Percentiles rank a stretch among this genome's conserved stretches.
Conservation (phyloP, 2,113 vertebrate species). For the Bufo bufo region DNA sequence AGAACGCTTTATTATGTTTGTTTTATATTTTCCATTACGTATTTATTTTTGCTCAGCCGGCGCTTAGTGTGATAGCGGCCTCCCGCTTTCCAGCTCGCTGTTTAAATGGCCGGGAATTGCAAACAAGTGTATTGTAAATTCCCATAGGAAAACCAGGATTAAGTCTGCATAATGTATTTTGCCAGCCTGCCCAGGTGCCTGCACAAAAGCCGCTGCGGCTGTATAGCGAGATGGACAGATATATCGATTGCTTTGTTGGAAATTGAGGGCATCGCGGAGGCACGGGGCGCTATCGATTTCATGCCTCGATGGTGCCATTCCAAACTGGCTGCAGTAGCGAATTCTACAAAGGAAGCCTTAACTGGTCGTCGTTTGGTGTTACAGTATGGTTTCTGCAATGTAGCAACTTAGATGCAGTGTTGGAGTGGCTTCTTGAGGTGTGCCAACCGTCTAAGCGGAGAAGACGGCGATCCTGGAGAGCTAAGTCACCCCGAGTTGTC, state of each 20-base stretch:
- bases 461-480: no score
- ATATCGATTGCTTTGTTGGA: background rate
- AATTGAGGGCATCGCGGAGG: background rate
- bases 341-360: background rate
- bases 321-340: background rate
- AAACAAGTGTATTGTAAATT: background rate
- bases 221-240: background rate
- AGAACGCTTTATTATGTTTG: constrained; percentile 26
- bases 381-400: background rate
- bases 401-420: no score
- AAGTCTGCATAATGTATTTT: background rate
- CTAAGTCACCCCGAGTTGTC: no score
- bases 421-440: no score
- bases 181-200: background rate
- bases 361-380: background rate
- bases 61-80: background rate
- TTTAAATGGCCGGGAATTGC: constrained; percentile 15
- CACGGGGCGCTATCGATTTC: background rate
- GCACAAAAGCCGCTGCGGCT: background rate
- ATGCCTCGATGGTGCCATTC: background rate
- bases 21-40: constrained; percentile 35
- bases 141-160: constrained; percentile 1
- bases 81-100: background rate
- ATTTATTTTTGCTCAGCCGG: background rate
- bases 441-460: no score